Evolutionary conservation across 2,888 invertebrate species (phyloP).

Genomic region (Idaea aversata): DNA sequence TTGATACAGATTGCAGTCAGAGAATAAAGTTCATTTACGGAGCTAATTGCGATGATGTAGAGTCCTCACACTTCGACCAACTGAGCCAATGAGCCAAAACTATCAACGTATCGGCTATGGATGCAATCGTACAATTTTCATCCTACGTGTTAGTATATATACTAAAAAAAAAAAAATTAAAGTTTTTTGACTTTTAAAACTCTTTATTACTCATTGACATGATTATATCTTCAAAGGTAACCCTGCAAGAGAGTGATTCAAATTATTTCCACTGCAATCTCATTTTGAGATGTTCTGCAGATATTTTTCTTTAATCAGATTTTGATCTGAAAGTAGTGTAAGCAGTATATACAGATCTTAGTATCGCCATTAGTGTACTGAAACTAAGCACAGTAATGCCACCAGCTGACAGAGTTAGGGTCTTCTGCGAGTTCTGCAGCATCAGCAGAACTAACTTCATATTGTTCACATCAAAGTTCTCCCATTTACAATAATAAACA

Average conservation of each 20-base stretch:
- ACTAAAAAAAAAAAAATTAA: too few relatives aligned
- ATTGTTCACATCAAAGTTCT: constrained; percentile 50
- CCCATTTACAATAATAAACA: constrained; percentile 59
- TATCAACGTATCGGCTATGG: too few relatives aligned
- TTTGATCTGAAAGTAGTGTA: constrained; percentile 52
- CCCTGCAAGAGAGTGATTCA: too few relatives aligned
- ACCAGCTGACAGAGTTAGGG: constrained; percentile 53
- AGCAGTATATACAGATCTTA: constrained; percentile 53
- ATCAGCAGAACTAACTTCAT: constrained; percentile 51
- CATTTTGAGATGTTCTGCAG: background rate
- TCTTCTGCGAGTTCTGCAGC: constrained; percentile 53
- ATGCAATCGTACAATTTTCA: too few relatives aligned
- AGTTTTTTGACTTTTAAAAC: too few relatives aligned
- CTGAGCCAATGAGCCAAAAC: too few relatives aligned
- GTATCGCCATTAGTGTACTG: constrained; percentile 47
- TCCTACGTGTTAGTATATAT: too few relatives aligned
- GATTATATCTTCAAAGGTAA: too few relatives aligned
- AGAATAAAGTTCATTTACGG: background rate
- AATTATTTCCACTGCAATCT: background rate
- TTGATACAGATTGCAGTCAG: constrained; percentile 14
- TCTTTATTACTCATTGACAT: too few relatives aligned
- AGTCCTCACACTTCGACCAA: too few relatives aligned
- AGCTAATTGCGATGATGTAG: too few relatives aligned
- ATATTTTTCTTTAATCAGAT: background rate
- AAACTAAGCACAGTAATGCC: constrained; percentile 48